A percentile compares a stretch with the other conserved stretches of the same genome.
phyloP scores from a whole-genome alignment of 2,113 vertebrate species.

The Melanocharis versteri region DNA sequence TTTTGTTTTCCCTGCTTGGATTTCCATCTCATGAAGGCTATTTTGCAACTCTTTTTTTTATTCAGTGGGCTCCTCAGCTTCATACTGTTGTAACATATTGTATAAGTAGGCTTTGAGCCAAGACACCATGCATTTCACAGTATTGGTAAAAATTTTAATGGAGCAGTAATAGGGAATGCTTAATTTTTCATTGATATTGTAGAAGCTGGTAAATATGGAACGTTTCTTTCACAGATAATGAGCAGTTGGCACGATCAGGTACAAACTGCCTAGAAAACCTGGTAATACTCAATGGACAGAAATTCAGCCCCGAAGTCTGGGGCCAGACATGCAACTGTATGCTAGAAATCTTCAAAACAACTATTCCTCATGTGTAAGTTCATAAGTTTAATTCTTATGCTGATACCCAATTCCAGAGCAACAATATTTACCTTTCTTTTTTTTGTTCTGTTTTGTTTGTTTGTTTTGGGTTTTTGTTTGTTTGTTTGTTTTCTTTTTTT shows the following conservation, averaged over 20 bases:
- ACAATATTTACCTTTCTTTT: background rate
- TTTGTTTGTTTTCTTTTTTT: background rate
- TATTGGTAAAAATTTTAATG: background rate
- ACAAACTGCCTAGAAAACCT: conserved; percentile 97
- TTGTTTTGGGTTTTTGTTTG: background rate
- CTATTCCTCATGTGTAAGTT: conserved; percentile 86
- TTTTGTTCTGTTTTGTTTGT: background rate
- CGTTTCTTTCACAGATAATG: conserved; percentile 82
- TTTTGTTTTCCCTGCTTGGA: background rate
- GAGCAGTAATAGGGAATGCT: background rate
- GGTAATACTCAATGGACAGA: conserved; percentile 94
- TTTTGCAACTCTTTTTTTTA: background rate
- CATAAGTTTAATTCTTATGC: background rate
- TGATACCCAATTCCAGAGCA: background rate
- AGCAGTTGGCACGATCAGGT: conserved; percentile 94
- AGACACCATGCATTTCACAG: background rate
- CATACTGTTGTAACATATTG: background rate
- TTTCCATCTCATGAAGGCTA: background rate
- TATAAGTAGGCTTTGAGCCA: background rate
- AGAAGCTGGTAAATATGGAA: background rate
- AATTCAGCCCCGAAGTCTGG: conserved; percentile 95
- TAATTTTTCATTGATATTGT: background rate
- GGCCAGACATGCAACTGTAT: conserved; percentile 91
- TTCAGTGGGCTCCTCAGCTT: background rate
- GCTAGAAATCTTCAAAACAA: conserved; percentile 96